phyloP scores from a whole-genome alignment of 2,888 invertebrate species.

The Lampropteryx suffumata region DNA sequence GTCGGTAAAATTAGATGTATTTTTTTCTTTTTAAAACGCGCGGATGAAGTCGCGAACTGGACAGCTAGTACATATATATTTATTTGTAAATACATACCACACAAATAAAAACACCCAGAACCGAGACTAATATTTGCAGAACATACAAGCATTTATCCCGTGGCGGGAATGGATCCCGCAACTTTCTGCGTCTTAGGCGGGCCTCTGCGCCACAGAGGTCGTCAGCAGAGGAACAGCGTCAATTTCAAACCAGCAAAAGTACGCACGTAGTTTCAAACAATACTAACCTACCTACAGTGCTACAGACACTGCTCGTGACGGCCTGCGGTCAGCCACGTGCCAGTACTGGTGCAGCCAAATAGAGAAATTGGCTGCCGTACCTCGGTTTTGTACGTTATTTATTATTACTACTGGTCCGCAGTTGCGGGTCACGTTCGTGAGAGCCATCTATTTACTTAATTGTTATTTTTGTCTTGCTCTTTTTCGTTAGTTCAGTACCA shows the following conservation, averaged over 20 bases:
- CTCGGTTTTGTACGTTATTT: slow-evolving; percentile 11
- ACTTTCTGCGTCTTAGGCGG: no score
- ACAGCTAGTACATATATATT: no score
- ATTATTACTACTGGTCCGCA: slow-evolving; percentile 16
- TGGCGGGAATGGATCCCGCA: no score
- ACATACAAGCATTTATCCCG: no score
- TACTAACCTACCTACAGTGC: neutral
- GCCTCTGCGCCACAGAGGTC: no score
- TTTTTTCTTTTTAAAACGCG: no score
- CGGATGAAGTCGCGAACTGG: no score
- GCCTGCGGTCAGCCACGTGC: slow-evolving; percentile 16
- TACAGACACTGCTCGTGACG: slow-evolving; percentile 3
- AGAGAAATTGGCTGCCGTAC: slow-evolving; percentile 14
- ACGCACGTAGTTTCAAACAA: neutral
- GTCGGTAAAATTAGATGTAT: no score
- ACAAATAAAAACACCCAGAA: no score
- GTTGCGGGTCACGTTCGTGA: slow-evolving; percentile 7
- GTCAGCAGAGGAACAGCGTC: no score
- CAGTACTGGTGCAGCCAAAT: slow-evolving; percentile 8
- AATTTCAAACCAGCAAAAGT: neutral
- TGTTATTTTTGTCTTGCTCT: slow-evolving; percentile 1
- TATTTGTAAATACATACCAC: no score
- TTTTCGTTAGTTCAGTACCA: neutral
- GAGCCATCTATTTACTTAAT: slow-evolving; percentile 2
- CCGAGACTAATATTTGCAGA: no score